phyloP scores from a whole-genome alignment of 2,888 invertebrate species.

The Lithophane socia region DNA sequence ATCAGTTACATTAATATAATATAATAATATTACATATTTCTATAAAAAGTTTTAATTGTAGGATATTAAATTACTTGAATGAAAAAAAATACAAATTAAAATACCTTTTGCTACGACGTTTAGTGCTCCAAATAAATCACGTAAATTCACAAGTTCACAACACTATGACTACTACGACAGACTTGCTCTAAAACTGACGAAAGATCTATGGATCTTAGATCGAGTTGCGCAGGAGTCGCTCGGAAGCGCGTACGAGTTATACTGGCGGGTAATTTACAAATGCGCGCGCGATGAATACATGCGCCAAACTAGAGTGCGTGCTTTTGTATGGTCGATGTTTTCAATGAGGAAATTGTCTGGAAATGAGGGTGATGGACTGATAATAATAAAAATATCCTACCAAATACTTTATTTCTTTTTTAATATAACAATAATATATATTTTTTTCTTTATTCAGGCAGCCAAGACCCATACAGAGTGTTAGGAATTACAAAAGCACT shows the following conservation, averaged over 20 bases:
- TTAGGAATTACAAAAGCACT: not conserved
- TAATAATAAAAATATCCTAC: not conserved
- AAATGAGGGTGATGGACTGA: not conserved
- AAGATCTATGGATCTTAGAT: constrained; percentile 19
- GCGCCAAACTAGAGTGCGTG: constrained; percentile 35
- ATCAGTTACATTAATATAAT: not conserved
- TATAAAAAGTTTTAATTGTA: not conserved
- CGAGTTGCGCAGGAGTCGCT: constrained; percentile 50
- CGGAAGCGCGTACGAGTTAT: constrained; percentile 35
- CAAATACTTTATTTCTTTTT: not conserved
- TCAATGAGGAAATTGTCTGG: not conserved
- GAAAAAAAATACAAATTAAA: not conserved
- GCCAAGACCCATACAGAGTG: not conserved
- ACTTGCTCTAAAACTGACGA: constrained; percentile 12
- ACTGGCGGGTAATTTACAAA: constrained; percentile 40
- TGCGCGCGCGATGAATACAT: constrained; percentile 11
- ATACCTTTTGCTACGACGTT: constrained; percentile 12
- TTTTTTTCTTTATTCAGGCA: not conserved
- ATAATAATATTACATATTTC: not conserved
- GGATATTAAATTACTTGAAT: not conserved
- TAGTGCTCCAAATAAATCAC: not conserved
- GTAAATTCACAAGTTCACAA: constrained; percentile 1
- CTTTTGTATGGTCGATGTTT: not conserved
- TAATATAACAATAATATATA: not conserved
- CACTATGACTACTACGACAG: not conserved